Evolutionary conservation across 2,797 vertebrate species (phyloP).

Genomic region (Tympanoctomys barrerae): DNA sequence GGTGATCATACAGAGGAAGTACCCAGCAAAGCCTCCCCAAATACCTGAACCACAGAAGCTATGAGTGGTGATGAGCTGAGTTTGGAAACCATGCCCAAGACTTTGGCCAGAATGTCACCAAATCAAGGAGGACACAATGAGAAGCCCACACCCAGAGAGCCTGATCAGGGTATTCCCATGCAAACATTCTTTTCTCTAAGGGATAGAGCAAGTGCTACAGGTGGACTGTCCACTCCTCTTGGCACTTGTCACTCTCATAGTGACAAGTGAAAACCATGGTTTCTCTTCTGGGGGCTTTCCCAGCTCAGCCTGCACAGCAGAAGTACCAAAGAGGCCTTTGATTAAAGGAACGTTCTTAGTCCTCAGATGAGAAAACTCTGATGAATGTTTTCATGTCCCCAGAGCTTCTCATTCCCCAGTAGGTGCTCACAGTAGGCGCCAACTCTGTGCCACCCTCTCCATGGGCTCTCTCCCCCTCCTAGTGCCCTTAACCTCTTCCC

Average conservation of each 20-base stretch:
- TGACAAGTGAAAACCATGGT: neutral
- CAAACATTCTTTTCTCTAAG: neutral
- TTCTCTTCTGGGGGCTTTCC: neutral
- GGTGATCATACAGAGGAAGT: neutral
- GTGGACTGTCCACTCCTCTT: neutral
- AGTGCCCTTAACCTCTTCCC: neutral
- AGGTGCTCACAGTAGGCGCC: neutral
- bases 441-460: neutral
- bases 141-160: neutral
- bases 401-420: neutral
- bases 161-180: neutral
- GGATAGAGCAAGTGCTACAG: neutral
- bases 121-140: neutral
- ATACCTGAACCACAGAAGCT: neutral
- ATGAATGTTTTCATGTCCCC: neutral
- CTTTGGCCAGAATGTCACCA: neutral
- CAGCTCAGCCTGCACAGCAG: neutral
- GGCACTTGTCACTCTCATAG: neutral
- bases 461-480: neutral
- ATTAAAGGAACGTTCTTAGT: conserved; percentile 35
- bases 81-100: neutral
- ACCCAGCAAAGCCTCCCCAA: neutral
- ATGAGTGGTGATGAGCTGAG: neutral
- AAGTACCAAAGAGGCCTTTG: neutral
- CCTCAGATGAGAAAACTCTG: neutral